Base-by-base conservation (phyloP, 2,797 vertebrate species). In the Chloroceryle inda region DNA sequence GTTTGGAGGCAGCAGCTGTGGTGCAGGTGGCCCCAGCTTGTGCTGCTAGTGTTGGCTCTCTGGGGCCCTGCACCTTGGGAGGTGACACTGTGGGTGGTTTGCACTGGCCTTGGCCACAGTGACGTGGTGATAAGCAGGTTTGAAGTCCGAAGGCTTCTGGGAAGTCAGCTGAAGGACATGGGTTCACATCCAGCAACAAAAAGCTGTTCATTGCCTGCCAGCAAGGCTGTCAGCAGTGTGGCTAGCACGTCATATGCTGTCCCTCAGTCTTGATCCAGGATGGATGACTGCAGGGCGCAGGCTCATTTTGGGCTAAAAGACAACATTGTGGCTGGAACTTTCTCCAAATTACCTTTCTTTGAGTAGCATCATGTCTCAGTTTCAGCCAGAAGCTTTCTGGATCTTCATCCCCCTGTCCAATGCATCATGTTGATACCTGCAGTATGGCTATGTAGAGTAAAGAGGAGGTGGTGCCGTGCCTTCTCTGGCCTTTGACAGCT, bases 161-260 rank as follows among this genome's bases (percentile, higher is more conserved):
- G 71, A 47, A 83, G 61, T 64, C 2, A 0, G 40, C 40, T 92
- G 87, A 76, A 91, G 82, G 75, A 63, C 0, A 0, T 40, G 85
- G 52, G 47, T 77, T 83, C 56, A 2, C 9, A 27, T 81, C 53
- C 66, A 78, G 58, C 62, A 44, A 11, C 59, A 66, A 73, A 85
- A 67, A 89, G 44, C 47, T 72, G 61, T 47, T 82, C 31, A 21
- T 40, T 61, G 80, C 68, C 47, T 83, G 87, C 93, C 92, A 85
- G 69, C 38, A 6, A 13, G 67, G 55, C 72, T 56, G 74, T 31
- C 29, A 31, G 85, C 56, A 27, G 0, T 5, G 42, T 26, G 66
- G 35, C 33, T 17, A 27, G 13, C 29, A 0, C 0, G 14, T 92
- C 77, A 50, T 40, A 10, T 1, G 0, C 42, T 49, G 55, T 44